Evolutionary conservation across 1,140 invertebrate genomes (phyloP).

Genomic region (Microvelia longipes): DNA sequence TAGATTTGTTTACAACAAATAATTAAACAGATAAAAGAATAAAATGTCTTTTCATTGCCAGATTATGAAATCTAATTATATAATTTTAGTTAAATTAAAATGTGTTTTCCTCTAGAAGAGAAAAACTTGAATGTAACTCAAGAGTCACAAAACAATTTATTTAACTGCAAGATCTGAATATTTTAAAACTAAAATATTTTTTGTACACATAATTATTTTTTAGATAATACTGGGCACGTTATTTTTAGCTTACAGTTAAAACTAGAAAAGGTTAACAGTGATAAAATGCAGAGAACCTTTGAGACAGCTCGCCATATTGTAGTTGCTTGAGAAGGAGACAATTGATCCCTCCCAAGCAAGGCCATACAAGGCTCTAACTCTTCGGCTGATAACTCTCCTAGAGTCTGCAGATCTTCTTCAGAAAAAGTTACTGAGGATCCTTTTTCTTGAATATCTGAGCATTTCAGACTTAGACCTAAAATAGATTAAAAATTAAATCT

Average conservation of each 20-base stretch:
- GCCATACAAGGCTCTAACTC: neutral
- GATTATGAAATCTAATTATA: too few species aligned
- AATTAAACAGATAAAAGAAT: neutral
- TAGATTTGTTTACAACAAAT: too few species aligned
- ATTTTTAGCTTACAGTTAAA: neutral
- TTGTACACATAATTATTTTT: too few species aligned
- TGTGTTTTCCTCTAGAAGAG: neutral
- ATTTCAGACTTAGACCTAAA: neutral
- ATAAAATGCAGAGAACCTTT: conserved; percentile 1
- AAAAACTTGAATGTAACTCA: neutral
- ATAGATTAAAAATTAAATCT: neutral
- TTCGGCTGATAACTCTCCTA: neutral
- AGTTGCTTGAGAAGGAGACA: conserved; percentile 7
- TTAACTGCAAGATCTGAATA: neutral
- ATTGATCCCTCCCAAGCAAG: conserved; percentile 11
- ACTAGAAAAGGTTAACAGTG: neutral
- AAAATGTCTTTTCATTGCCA: too few species aligned
- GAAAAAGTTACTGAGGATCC: conserved; percentile 5
- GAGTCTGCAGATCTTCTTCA: conserved; percentile 3
- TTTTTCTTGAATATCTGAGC: conserved; percentile 6
- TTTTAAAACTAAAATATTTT: neutral
- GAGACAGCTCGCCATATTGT: conserved; percentile 10
- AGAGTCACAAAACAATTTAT: neutral
- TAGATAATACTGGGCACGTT: too few species aligned
- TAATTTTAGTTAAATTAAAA: too few species aligned